These are phyloP conservation scores for Bothrops jararaca DNA, from an alignment of 2,113 vertebrate species.

Conservation along the genomic window DNA sequence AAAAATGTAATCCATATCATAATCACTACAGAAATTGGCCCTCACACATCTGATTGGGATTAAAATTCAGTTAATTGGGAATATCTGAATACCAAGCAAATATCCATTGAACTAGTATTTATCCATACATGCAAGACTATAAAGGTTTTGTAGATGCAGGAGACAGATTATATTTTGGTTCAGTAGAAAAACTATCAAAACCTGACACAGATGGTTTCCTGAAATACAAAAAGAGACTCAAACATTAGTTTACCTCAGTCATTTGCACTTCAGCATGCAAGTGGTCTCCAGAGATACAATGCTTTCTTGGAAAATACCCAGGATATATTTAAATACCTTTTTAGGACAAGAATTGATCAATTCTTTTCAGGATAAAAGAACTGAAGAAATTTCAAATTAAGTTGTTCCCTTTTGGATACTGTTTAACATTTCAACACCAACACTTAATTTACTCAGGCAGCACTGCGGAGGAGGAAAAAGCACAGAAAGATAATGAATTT, in stretches of 20 bases:
- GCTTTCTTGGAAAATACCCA: not conserved
- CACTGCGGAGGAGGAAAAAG: not conserved
- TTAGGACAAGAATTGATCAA: not conserved
- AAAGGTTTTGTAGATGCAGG: not conserved
- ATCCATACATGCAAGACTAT: not conserved
- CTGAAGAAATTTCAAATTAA: slow-evolving; percentile 4
- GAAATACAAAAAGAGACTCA: not conserved
- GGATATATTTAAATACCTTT: slow-evolving; percentile 1
- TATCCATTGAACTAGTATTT: not conserved
- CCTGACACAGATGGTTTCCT: not conserved
- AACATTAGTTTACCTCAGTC: not conserved
- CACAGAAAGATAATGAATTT: slow-evolving; percentile 3
- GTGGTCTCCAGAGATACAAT: not conserved
- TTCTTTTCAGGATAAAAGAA: not conserved
- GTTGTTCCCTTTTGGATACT: not conserved
- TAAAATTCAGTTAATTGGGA: not conserved
- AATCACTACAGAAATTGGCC: not conserved
- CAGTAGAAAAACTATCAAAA: not conserved
- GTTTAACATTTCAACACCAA: not conserved
- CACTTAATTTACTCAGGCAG: not conserved
- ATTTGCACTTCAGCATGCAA: not conserved
- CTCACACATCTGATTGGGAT: not conserved
- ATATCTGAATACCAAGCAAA: not conserved
- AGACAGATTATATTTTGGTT: not conserved
- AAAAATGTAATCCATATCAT: not conserved